Evolutionary conservation across 2,888 invertebrate species (phyloP), one percentile per base, ranked within the genome.

Genomic region (Phania funesta): DNA sequence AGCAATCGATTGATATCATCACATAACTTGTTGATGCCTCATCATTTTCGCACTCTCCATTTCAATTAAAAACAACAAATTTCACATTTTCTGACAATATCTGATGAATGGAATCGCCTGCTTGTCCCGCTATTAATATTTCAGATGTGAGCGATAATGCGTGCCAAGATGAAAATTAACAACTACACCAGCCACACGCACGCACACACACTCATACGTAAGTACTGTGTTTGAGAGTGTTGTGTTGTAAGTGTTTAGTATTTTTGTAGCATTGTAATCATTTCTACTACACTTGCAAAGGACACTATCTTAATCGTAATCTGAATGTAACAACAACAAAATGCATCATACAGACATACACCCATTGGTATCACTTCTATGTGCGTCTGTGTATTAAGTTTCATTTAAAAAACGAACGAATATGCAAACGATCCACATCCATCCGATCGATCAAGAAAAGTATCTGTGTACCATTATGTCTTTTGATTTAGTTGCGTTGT

Each of bases 1-100:
- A 87, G 84, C 87, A 85, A 89, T 87, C 88, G 86, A 88, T 88
- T 86, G 87, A 87, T 87, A 87, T 86, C 87, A 89, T 89, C 88
- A 86, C 87, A 88, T 86, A 85, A 67, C 35, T 89, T 89, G n/a
- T 87, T 88, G 88, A 87, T 85, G 83, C 64, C 79, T 71, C 79
- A 74, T 80, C 60, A 79, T 81, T 64, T 84, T 84, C 76, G 74
- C 78, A 76, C 83, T 71, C 79, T 77, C 74, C 71, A 79, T 80
- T 79, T 76, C 48, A 56, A 46, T 73, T 68, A 35, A 52, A 50
- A 65, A 35, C 24, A 65, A 65, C 50, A 38, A 35, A 38, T 50
- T 50, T 38, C 24, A 65, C 65, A 50, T 38, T 3, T 65, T 38
- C 50, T 64, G 32, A 65, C 48, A 54, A 74, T 78, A 74, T 74